Evolutionary conservation across 2,797 vertebrate genomes (phyloP).

Genomic region (Tadarida brasiliensis): DNA sequence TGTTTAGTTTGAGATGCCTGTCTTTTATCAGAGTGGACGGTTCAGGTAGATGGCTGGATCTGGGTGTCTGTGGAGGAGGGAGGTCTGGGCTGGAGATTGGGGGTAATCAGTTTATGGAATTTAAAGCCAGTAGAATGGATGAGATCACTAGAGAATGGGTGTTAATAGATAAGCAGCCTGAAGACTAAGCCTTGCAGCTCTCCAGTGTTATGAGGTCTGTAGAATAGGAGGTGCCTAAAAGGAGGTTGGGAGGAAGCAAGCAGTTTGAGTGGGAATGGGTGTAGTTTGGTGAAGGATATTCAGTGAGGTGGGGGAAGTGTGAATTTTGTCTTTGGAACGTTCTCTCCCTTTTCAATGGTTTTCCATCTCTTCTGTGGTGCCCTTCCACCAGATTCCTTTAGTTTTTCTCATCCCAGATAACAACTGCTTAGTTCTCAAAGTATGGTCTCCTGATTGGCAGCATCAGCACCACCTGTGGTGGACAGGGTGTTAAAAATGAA

Average conservation of each 20-base stretch:
- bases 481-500: not conserved
- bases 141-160: not conserved
- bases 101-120: not conserved
- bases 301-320: not conserved
- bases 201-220: not conserved
- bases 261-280: no score
- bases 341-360: not conserved
- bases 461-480: not conserved
- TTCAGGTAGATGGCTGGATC: not conserved
- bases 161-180: not conserved
- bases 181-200: not conserved
- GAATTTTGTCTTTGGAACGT: not conserved
- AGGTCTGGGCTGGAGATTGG: not conserved
- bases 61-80: not conserved
- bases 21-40: not conserved
- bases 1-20: not conserved
- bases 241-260: not conserved
- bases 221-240: not conserved
- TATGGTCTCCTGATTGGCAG: not conserved
- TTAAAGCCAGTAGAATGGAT: not conserved
- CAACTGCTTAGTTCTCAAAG: conserved; percentile 9
- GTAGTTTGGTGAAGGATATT: not conserved
- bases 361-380: not conserved
- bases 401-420: not conserved
- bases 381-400: not conserved